Conservation (phyloP, 2,797 vertebrate genomes). For the Salmo trutta region DNA sequence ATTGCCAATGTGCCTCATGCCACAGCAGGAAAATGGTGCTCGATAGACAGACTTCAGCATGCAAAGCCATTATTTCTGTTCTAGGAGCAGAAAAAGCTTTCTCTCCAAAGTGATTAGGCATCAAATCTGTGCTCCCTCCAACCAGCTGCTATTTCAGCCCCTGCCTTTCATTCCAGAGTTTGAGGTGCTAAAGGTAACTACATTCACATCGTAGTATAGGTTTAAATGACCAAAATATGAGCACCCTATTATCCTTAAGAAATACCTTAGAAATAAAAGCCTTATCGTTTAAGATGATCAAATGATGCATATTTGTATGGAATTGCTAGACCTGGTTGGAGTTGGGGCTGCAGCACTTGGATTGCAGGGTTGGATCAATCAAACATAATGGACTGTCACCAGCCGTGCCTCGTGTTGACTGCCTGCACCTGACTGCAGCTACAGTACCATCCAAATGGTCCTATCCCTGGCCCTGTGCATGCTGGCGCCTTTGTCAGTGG, state of each 20-base stretch:
- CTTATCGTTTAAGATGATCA: not conserved
- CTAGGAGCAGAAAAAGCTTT: not conserved
- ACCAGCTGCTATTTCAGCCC: slow-evolving; percentile 14
- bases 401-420: not conserved
- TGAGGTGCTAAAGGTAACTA: not conserved
- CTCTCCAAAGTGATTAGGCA: slow-evolving; percentile 22
- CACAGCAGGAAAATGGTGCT: not conserved
- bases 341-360: too few species aligned
- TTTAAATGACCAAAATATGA: not conserved
- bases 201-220: not conserved
- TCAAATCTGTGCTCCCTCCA: slow-evolving; percentile 29
- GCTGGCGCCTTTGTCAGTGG: not conserved
- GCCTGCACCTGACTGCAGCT: not conserved
- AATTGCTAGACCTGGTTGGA: not conserved
- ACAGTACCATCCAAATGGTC: not conserved
- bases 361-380: not conserved
- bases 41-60: not conserved
- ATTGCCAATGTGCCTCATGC: slow-evolving; percentile 58
- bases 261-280: not conserved
- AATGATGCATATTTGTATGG: not conserved
- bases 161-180: not conserved
- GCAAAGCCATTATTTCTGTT: too few species aligned
- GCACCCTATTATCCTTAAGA: too few species aligned
- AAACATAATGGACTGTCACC: not conserved
- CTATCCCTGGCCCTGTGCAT: not conserved